A percentile compares a stretch with the other conserved stretches of the same genome.
phyloP scores from a whole-genome alignment of 2,113 vertebrate genomes.

The Ptilonorhynchus violaceus region DNA sequence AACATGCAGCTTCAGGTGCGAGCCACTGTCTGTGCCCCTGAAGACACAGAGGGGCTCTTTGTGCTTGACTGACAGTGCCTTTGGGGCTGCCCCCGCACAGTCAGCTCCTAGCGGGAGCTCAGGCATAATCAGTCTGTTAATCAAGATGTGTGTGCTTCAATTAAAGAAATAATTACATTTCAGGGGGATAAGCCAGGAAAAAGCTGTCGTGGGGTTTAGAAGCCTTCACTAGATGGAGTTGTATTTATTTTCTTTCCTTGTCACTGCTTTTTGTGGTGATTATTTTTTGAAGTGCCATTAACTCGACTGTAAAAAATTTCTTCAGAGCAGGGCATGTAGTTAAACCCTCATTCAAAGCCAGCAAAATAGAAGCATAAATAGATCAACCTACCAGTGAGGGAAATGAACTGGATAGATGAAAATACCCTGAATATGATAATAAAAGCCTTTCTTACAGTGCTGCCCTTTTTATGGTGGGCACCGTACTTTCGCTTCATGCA shows the following conservation, averaged over 20 bases:
- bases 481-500: neutral
- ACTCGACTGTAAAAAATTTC: neutral
- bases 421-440: neutral
- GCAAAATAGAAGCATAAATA: neutral
- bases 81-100: neutral
- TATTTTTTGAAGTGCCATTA: neutral
- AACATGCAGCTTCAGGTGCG: constrained; percentile 99
- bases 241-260: constrained; percentile 54
- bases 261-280: neutral
- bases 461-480: neutral
- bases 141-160: constrained; percentile 20
- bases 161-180: constrained; percentile 44
- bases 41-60: constrained; percentile 69
- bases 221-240: neutral
- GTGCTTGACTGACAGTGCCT: constrained; percentile 3
- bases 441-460: neutral
- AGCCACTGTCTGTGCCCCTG: constrained; percentile 45
- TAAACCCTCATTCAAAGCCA: neutral
- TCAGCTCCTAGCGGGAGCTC: neutral
- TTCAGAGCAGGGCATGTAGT: neutral
- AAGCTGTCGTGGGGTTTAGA: constrained; percentile 14
- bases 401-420: neutral
- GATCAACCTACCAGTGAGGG: neutral
- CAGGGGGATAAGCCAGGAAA: neutral
- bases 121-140: constrained; percentile 26